Conservation (phyloP, 2,888 invertebrate species). For the Drosophila fungiperda region DNA sequence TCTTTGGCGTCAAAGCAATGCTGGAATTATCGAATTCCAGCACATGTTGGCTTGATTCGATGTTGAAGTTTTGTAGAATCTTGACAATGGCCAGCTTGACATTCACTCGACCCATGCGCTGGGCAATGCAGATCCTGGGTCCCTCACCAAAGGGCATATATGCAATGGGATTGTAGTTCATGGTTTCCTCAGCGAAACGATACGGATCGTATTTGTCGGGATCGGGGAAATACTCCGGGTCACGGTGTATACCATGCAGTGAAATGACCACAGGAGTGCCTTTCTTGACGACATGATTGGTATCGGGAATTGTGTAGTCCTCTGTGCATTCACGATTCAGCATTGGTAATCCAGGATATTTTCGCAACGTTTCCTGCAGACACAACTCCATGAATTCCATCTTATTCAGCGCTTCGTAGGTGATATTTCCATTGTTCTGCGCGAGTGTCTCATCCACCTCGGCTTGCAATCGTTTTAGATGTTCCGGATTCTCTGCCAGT, state of each 20-base stretch:
- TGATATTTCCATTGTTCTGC: constrained; percentile 70
- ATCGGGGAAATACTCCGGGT: constrained; percentile 83
- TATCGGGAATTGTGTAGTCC: constrained; percentile 81
- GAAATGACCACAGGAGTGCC: constrained; percentile 83
- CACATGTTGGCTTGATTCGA: constrained; percentile 69
- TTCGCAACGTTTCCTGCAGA: constrained; percentile 82
- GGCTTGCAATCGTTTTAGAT: constrained; percentile 77
- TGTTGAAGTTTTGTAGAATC: constrained; percentile 71
- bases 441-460: constrained; percentile 83
- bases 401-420: constrained; percentile 83
- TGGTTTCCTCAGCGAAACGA: constrained; percentile 78
- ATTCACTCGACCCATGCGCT: constrained; percentile 79
- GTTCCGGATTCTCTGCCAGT: constrained; percentile 83
- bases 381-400: constrained; percentile 85
- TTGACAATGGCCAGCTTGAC: constrained; percentile 76
- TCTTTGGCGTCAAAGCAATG: constrained; percentile 70
- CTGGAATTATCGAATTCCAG: constrained; percentile 71
- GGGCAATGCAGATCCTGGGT: constrained; percentile 84
- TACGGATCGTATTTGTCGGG: constrained; percentile 85
- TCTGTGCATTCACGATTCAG: constrained; percentile 84
- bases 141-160: constrained; percentile 85
- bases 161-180: constrained; percentile 74
- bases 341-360: constrained; percentile 84
- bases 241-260: constrained; percentile 83
- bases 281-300: constrained; percentile 78